phyloP scores from a whole-genome alignment of 2,888 invertebrate species.

The Hypselothyrea guttata region DNA sequence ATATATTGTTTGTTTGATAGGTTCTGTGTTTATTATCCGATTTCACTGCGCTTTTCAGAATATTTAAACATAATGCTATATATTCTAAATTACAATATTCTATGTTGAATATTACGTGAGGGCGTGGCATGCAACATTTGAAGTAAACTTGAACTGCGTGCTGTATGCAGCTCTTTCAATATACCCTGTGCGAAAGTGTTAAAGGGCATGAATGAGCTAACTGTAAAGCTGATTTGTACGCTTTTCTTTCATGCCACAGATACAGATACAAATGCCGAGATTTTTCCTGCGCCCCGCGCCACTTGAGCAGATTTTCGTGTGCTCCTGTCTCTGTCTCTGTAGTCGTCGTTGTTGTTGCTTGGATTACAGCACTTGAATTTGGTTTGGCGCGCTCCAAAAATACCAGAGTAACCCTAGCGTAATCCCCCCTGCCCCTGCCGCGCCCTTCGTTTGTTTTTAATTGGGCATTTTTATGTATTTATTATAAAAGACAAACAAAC shows the following conservation, averaged over 20 bases:
- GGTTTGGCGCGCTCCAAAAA: slow-evolving; percentile 56
- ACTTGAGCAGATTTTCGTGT: slow-evolving; percentile 63
- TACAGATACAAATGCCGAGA: slow-evolving; percentile 64
- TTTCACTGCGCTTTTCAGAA: too few species aligned
- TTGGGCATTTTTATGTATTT: slow-evolving; percentile 65
- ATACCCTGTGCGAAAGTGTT: background rate
- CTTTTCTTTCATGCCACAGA: slow-evolving; percentile 66
- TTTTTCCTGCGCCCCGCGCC: slow-evolving; percentile 45
- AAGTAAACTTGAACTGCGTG: too few species aligned
- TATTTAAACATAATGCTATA: too few species aligned
- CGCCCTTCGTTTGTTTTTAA: slow-evolving; percentile 65
- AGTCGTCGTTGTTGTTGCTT: slow-evolving; percentile 25
- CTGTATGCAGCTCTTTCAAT: too few species aligned
- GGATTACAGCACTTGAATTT: slow-evolving; percentile 49
- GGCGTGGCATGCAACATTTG: too few species aligned
- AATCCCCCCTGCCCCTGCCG: too few species aligned
- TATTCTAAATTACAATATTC: too few species aligned
- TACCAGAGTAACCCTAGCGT: too few species aligned
- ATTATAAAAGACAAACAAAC: slow-evolving; percentile 58
- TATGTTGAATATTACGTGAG: too few species aligned
- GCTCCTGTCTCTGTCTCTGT: slow-evolving; percentile 16
- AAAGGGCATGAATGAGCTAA: too few species aligned
- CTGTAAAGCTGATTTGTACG: slow-evolving; percentile 71
- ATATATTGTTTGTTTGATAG: too few species aligned
- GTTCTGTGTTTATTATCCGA: too few species aligned